A percentile compares a stretch with the other conserved stretches of the same genome.
These are phyloP conservation scores for Oxyura jamaicensis DNA, from an alignment of 2,113 vertebrate genomes.

Conservation along the genomic window DNA sequence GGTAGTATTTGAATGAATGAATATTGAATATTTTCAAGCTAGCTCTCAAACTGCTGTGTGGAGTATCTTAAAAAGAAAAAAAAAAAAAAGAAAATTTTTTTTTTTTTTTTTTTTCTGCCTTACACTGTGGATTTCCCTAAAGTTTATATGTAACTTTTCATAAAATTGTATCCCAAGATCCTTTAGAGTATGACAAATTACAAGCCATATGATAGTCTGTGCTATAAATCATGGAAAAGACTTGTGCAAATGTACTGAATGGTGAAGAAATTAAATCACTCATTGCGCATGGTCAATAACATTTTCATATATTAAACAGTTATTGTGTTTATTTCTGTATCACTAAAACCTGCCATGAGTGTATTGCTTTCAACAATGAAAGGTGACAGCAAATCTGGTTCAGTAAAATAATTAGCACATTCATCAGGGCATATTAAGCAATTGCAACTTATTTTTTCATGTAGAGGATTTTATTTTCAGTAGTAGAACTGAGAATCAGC, in stretches of 20 bases:
- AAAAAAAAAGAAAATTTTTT: neutral
- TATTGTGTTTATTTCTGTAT: neutral
- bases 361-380: neutral
- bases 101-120: neutral
- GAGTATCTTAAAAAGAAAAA: neutral
- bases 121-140: neutral
- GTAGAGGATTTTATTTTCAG: neutral
- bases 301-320: slow-evolving; percentile 21
- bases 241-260: slow-evolving; percentile 24
- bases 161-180: slow-evolving; percentile 4
- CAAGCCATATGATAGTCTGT: neutral
- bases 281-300: neutral
- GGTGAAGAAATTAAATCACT: slow-evolving; percentile 31
- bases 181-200: slow-evolving; percentile 1
- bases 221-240: slow-evolving; percentile 36
- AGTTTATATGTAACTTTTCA: slow-evolving; percentile 7
- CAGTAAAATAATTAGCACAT: slow-evolving; percentile 30
- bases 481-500: slow-evolving; percentile 3
- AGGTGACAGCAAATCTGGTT: slow-evolving; percentile 27
- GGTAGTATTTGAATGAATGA: neutral
- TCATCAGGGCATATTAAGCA: slow-evolving; percentile 34
- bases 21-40: neutral
- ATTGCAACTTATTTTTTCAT: slow-evolving; percentile 38
- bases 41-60: neutral
- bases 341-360: neutral